Evolutionary conservation across 2,797 vertebrate species (phyloP).

Genomic region (Psittacula derbiana): DNA sequence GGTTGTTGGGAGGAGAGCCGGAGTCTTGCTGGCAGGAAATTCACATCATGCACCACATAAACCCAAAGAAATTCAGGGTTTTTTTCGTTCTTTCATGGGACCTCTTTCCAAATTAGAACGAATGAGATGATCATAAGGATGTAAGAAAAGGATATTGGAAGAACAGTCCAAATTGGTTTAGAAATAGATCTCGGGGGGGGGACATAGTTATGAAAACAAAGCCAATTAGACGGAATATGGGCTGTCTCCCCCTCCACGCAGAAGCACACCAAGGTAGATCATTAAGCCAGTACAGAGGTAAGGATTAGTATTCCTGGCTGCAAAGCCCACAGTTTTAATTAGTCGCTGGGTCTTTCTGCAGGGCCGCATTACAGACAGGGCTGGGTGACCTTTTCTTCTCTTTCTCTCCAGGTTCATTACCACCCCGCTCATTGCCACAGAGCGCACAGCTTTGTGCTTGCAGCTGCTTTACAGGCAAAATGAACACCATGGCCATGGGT

Average conservation of each 20-base stretch:
- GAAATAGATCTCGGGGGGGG: neutral
- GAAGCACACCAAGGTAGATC: neutral
- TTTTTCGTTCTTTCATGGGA: neutral
- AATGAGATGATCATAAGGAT: slow-evolving; percentile 37
- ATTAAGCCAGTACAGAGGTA: slow-evolving; percentile 6
- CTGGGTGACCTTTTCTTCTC: slow-evolving; percentile 22
- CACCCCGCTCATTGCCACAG: neutral
- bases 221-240: neutral
- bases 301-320: slow-evolving; percentile 45
- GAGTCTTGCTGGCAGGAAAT: neutral
- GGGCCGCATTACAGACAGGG: neutral
- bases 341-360: slow-evolving; percentile 14
- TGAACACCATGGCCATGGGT: fast-evolving
- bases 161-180: neutral
- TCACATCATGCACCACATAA: neutral
- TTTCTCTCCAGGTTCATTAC: neutral
- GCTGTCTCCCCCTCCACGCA: neutral
- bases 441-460: neutral
- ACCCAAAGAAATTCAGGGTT: neutral
- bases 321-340: slow-evolving; percentile 22
- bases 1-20: neutral
- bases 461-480: neutral
- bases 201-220: neutral
- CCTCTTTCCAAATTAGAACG: slow-evolving; percentile 1
- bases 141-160: neutral